Conservation (phyloP, 1,140 invertebrate genomes). For the Pinna nobilis region DNA sequence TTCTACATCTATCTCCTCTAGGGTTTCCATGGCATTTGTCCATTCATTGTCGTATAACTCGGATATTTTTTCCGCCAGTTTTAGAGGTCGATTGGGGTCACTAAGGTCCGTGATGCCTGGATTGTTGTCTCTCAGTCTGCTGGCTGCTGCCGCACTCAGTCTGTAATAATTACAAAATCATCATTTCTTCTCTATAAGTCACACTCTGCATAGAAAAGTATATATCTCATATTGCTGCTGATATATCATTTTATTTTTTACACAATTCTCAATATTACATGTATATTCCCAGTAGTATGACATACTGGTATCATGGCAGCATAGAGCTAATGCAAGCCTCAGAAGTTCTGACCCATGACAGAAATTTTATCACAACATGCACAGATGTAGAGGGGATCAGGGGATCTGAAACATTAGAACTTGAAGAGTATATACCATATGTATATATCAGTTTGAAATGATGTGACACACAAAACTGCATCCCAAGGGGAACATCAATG, state of each 20-base stretch:
- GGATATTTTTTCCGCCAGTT: slow-evolving; percentile 22
- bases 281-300: no score
- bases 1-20: neutral
- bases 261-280: neutral
- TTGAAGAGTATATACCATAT: no score
- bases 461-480: no score
- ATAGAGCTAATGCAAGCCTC: no score
- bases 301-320: no score
- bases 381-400: no score
- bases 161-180: neutral
- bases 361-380: no score
- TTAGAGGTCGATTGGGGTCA: slow-evolving; percentile 29
- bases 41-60: slow-evolving; percentile 35
- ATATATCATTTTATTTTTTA: neutral
- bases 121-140: slow-evolving; percentile 12
- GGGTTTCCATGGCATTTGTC: slow-evolving; percentile 24
- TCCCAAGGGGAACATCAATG: no score
- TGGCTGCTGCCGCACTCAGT: slow-evolving; percentile 16
- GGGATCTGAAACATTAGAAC: no score
- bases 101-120: slow-evolving; percentile 30
- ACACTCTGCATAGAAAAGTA: neutral
- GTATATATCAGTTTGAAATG: no score
- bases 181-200: neutral
- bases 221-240: neutral
- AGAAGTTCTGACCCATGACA: no score